These are phyloP conservation scores for Plotosus lineatus DNA, from an alignment of 2,113 vertebrate species.

Conservation along the genomic window DNA sequence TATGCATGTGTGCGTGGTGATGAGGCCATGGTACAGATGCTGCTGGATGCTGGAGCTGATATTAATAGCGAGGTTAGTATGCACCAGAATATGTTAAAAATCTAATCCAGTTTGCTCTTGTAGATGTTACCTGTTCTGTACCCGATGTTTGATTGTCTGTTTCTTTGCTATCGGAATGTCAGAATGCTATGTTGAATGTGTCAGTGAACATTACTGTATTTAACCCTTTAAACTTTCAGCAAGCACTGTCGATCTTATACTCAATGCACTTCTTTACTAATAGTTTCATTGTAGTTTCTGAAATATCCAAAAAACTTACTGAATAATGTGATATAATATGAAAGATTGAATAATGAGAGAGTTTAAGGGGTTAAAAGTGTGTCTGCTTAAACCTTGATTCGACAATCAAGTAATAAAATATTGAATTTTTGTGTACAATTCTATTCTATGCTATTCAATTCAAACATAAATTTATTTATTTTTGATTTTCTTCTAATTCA, in stretches of 20 bases:
- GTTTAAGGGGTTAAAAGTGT: constrained; percentile 8
- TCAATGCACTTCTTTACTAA: not conserved
- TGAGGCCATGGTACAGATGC: constrained; percentile 81
- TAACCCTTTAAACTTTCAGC: not conserved
- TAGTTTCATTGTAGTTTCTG: not conserved
- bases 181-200: constrained; percentile 12
- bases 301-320: not conserved
- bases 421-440: not conserved
- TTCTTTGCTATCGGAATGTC: constrained; percentile 58
- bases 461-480: not conserved
- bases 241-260: not conserved
- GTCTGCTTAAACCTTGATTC: constrained; percentile 13
- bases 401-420: not conserved
- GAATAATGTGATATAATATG: not conserved
- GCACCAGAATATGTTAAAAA: not conserved
- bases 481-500: not conserved
- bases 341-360: not conserved
- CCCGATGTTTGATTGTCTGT: not conserved
- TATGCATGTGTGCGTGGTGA: constrained; percentile 78
- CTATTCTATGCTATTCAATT: no score
- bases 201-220: not conserved
- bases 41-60: constrained; percentile 77
- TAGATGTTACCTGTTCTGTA: constrained; percentile 8
- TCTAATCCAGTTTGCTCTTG: not conserved
- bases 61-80: constrained; percentile 77